A percentile compares a stretch with the other conserved stretches of the same genome.
Evolutionary conservation across 2,113 vertebrate species (phyloP).

Genomic region (Mirounga angustirostris): DNA sequence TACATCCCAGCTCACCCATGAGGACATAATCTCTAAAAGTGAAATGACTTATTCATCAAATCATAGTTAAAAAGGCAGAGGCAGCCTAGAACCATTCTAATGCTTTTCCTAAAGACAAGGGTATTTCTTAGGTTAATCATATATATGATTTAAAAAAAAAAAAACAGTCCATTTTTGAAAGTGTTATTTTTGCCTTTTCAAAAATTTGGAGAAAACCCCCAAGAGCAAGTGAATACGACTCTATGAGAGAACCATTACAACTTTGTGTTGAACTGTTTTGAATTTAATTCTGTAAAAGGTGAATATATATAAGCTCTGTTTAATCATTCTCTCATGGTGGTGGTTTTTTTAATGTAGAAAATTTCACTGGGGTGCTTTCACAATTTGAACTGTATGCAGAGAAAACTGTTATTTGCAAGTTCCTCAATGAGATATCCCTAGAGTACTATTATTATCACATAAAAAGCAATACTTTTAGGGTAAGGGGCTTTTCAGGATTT

Average conservation of each 20-base stretch:
- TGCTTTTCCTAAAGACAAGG: not conserved
- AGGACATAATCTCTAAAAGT: not conserved
- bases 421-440: not conserved
- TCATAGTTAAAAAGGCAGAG: not conserved
- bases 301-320: conserved; percentile 18
- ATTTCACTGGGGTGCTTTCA: conserved; percentile 5
- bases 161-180: not conserved
- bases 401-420: not conserved
- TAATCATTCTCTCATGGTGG: conserved; percentile 24
- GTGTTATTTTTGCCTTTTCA: conserved; percentile 10
- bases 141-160: not conserved
- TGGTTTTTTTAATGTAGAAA: not conserved
- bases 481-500: not conserved
- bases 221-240: not conserved
- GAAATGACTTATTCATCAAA: not conserved
- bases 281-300: conserved; percentile 46
- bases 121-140: not conserved
- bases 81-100: not conserved
- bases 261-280: conserved; percentile 47
- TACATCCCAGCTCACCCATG: not conserved
- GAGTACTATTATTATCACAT: not conserved
- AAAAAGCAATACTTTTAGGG: not conserved
- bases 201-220: not conserved
- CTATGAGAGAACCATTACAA: conserved; percentile 5
- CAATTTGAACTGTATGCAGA: not conserved